A percentile compares a stretch with the other conserved stretches of the same genome.
Conservation (phyloP, 2,888 invertebrate species). For the Trachelus iudaicus region DNA sequence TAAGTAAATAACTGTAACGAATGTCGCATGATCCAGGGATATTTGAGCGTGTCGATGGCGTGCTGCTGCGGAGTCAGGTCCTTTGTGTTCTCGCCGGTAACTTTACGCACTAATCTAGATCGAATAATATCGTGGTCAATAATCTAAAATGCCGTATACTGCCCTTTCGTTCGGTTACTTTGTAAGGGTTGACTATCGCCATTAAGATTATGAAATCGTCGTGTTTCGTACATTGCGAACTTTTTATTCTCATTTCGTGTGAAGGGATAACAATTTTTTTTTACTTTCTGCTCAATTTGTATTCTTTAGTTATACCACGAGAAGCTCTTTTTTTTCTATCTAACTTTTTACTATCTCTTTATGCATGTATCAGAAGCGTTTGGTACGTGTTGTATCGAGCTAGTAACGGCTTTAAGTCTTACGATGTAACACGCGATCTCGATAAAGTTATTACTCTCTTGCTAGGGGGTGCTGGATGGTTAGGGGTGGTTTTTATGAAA, state of each 20-base stretch:
- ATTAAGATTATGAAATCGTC: neutral
- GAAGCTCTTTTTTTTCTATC: too few species aligned
- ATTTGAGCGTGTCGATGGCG: constrained; percentile 1
- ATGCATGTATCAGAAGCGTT: neutral
- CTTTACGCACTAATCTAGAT: constrained; percentile 3
- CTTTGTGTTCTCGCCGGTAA: neutral
- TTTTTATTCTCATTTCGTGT: neutral
- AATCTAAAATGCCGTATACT: neutral
- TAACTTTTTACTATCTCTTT: neutral
- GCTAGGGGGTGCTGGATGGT: constrained; percentile 25
- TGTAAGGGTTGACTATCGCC: neutral
- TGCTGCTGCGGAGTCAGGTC: neutral
- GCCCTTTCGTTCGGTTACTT: constrained; percentile 1
- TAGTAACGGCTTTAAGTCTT: neutral
- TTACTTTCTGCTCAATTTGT: neutral
- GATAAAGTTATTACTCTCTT: constrained; percentile 25
- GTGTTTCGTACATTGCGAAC: neutral
- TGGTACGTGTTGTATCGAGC: neutral
- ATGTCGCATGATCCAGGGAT: neutral
- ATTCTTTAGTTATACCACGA: neutral
- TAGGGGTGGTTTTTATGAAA: constrained; percentile 10
- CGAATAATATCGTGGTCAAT: neutral
- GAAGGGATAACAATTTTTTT: neutral
- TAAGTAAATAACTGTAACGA: neutral
- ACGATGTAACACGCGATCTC: constrained; percentile 12